Base-by-base conservation (phyloP, 92 coral and sea anemone genomes). In the Bergia sp. region DNA sequence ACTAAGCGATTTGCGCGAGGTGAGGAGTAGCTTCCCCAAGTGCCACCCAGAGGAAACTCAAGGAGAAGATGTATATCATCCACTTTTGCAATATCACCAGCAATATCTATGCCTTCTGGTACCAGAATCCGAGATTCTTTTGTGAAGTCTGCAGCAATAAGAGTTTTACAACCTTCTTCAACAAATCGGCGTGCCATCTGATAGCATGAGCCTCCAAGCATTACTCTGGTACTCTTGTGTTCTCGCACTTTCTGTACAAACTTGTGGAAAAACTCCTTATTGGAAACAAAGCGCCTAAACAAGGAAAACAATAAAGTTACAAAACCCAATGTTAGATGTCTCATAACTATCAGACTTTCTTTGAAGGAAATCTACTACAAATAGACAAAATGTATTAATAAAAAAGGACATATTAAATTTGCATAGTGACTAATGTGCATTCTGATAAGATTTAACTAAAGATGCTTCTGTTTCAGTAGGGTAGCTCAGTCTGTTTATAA, bases 1-100 rank as follows among this genome's bases (percentile, higher is more conserved):
- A 96, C 97, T 86, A 96, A 76, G 73, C 98, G 93, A 82, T 96
- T 96, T 16, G 96, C 95, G 37, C 98, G 91, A 43, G 93, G 95
- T 2, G 98, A 96, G n/a, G 88, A 67, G 53, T 87, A 94, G 44
- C 89, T 92, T 1, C 98, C 98, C 98, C 98, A 96, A 9, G 88
- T 92, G 36, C 89, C 93, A 71, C 67, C 50, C 11, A 93, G 93
- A 74, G 95, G 95, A 88, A 92, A 96, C 49, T 96, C 98, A 23
- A 96, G 76, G 50, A 96, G 61, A 13, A 96, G 37, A 65, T 96
- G 98, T 42, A 96, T 80, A 39, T 96, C 98, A 76, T 96, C 98
- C 37, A 79, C 88, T 41, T 91, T 90, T 69, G 90, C 96, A 81
- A 75, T 53, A 21, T 89, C 86, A 44, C 98, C 98, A 0, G 90